These are phyloP conservation scores for Oreotrochilus melanogaster DNA, from an alignment of 2,113 vertebrate species.

Conservation along the genomic window DNA sequence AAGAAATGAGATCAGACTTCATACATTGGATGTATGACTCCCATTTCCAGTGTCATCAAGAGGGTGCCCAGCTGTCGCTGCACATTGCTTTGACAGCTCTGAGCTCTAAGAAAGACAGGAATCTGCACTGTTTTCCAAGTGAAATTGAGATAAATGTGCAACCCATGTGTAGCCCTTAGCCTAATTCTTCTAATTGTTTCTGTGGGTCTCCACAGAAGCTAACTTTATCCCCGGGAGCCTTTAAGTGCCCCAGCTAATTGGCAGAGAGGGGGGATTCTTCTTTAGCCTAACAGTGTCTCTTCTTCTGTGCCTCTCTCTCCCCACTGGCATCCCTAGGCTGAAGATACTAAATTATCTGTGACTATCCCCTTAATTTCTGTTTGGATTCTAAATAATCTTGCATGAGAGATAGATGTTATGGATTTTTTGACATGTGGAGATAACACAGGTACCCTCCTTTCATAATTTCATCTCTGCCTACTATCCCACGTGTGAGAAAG, in stretches of 20 bases:
- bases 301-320: neutral
- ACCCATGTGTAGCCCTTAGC: neutral
- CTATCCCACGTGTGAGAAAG: neutral
- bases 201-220: neutral
- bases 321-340: neutral
- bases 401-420: neutral
- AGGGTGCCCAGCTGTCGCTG: conserved; percentile 16
- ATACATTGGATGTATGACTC: neutral
- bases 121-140: neutral
- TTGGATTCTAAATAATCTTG: neutral
- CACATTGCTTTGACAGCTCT: neutral
- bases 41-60: neutral
- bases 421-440: neutral
- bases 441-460: neutral
- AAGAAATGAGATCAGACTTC: neutral
- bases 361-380: neutral
- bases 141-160: conserved; percentile 35
- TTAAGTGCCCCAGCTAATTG: neutral
- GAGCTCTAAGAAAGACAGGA: neutral
- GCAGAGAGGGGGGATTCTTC: neutral
- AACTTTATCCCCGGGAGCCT: neutral
- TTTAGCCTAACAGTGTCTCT: neutral
- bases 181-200: conserved; percentile 41
- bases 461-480: neutral
- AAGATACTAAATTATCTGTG: neutral